phyloP scores from a whole-genome alignment of 2,797 vertebrate species.

The Tadarida brasiliensis region DNA sequence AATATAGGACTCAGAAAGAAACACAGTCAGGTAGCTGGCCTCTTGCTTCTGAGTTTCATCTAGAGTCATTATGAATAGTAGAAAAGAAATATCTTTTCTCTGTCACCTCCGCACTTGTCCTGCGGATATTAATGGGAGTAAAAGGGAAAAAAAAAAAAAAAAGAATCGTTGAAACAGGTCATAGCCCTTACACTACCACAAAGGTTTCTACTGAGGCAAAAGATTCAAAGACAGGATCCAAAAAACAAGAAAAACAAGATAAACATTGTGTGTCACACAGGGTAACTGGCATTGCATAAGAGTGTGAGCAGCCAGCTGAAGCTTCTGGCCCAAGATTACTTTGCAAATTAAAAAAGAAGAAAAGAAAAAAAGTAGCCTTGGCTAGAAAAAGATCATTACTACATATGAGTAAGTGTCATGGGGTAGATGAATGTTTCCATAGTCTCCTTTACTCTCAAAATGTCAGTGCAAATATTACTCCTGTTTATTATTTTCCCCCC shows the following conservation, averaged over 20 bases:
- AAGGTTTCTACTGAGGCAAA: background rate
- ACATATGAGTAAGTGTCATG: background rate
- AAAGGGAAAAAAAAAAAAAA: background rate
- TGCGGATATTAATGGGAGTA: background rate
- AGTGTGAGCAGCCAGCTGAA: background rate
- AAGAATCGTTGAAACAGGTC: background rate
- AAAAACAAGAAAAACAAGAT: background rate
- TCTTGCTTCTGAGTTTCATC: slow-evolving; percentile 2
- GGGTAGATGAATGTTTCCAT: background rate
- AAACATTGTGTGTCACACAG: background rate
- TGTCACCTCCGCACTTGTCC: background rate
- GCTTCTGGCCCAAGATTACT: background rate
- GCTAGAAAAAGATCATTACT: background rate
- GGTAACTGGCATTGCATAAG: background rate
- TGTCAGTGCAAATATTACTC: slow-evolving; percentile 38
- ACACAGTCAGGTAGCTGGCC: background rate
- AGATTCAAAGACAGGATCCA: background rate
- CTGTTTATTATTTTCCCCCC: background rate
- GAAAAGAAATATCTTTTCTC: background rate
- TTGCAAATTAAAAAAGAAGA: background rate
- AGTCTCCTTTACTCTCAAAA: slow-evolving; percentile 17
- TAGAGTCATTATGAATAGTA: background rate
- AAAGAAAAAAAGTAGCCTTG: background rate
- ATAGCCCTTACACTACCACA: background rate
- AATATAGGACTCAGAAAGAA: background rate